Evolutionary conservation across 1,140 invertebrate genomes (phyloP).

Genomic region (Scaptodrosophila lebanonensis): DNA sequence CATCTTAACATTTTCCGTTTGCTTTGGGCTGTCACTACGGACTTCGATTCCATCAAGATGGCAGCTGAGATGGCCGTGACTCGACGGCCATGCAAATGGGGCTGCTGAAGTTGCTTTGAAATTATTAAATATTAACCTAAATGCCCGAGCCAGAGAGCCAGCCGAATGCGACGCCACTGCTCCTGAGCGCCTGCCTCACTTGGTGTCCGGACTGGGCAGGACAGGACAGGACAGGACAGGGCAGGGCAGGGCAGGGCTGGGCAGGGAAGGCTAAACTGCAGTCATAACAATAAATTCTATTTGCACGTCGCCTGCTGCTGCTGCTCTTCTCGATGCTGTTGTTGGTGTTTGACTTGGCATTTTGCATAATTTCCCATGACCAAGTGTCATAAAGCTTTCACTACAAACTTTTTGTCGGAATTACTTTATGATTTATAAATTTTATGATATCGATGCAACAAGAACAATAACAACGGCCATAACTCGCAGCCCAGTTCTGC

Average conservation of each 20-base stretch:
- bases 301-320: conserved; percentile 43
- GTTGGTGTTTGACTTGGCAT: conserved; percentile 41
- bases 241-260: too few species aligned
- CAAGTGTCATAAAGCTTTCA: conserved; percentile 51
- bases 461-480: too few species aligned
- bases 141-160: too few species aligned
- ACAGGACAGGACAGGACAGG: too few species aligned
- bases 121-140: conserved; percentile 38
- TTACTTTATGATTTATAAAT: conserved; percentile 53
- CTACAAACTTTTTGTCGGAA: conserved; percentile 28
- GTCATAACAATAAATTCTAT: conserved; percentile 70
- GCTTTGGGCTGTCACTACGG: too few species aligned
- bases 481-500: too few species aligned
- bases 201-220: too few species aligned
- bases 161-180: too few species aligned
- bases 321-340: conserved; percentile 21
- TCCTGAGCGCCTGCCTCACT: too few species aligned
- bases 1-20: too few species aligned
- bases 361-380: conserved; percentile 43
- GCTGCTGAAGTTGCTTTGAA: conserved; percentile 32
- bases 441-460: conserved; percentile 34
- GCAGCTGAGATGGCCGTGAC: conserved; percentile 31
- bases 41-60: too few species aligned
- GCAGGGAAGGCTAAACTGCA: conserved; percentile 55
- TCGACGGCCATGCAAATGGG: conserved; percentile 23